Evolutionary conservation across 1,140 invertebrate genomes (phyloP).

Genomic region (Berghia stephanieae): DNA sequence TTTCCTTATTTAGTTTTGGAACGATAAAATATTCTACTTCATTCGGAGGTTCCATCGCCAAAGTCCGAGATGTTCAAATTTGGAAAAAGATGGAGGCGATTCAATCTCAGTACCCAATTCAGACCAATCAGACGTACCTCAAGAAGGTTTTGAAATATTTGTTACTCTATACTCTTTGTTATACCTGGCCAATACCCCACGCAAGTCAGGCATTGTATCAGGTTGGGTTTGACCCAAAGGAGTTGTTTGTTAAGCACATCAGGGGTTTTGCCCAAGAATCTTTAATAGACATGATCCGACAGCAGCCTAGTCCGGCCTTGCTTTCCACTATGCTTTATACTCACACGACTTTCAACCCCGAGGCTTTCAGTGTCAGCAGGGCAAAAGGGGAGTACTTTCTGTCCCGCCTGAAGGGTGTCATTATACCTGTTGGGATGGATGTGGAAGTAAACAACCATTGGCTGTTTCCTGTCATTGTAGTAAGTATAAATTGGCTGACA

Average conservation of each 20-base stretch:
- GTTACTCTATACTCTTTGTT: constrained; percentile 40
- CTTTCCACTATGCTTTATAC: constrained; percentile 53
- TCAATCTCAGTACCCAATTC: constrained; percentile 50
- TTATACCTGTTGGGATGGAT: constrained; percentile 58
- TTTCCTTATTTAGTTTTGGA: constrained; percentile 66
- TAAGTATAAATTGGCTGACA: no score
- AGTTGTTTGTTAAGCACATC: constrained; percentile 50
- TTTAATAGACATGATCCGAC: constrained; percentile 55
- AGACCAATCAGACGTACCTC: constrained; percentile 54
- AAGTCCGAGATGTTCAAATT: constrained; percentile 54
- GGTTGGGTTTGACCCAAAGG: constrained; percentile 58
- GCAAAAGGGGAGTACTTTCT: constrained; percentile 62
- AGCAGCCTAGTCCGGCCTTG: constrained; percentile 59
- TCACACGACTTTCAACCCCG: constrained; percentile 45
- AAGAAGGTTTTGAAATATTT: constrained; percentile 61
- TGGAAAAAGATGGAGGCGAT: constrained; percentile 53
- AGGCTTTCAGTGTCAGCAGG: constrained; percentile 43
- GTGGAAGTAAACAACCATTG: constrained; percentile 62
- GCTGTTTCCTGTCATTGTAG: constrained; percentile 66
- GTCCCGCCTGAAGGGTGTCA: constrained; percentile 47
- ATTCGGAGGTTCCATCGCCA: constrained; percentile 64
- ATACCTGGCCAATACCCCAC: background rate
- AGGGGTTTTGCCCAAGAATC: constrained; percentile 63
- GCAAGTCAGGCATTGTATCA: constrained; percentile 40
- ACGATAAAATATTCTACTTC: constrained; percentile 65